phyloP scores from a whole-genome alignment of 2,888 invertebrate species.

The Limnephilus marmoratus region DNA sequence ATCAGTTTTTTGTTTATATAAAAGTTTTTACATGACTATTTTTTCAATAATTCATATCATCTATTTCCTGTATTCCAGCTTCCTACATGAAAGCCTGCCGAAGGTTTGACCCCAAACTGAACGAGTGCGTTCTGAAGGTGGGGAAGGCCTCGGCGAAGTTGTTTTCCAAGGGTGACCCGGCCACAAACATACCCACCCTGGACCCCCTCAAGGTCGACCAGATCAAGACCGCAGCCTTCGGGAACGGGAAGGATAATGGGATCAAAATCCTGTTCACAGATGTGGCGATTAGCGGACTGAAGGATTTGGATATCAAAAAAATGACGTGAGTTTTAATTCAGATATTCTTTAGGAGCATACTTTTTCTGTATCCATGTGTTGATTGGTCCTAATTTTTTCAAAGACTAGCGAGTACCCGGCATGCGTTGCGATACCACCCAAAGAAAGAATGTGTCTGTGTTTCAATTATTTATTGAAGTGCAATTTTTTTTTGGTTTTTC shows the following conservation, averaged over 20 bases:
- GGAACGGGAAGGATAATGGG: slow-evolving; percentile 29
- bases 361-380: no score
- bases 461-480: no score
- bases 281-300: slow-evolving; percentile 47
- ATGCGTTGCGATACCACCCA: no score
- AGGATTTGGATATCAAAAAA: slow-evolving; percentile 52
- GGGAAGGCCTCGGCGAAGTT: slow-evolving; percentile 43
- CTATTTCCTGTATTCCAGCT: slow-evolving; percentile 67
- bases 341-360: no score
- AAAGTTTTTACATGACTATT: neutral
- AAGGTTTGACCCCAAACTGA: slow-evolving; percentile 69
- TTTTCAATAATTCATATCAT: neutral
- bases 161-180: slow-evolving; percentile 56
- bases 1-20: neutral
- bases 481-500: no score
- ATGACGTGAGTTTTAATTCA: slow-evolving; percentile 53
- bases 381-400: no score
- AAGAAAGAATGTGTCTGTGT: no score
- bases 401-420: no score
- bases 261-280: slow-evolving; percentile 58
- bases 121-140: slow-evolving; percentile 67
- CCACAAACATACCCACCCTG: slow-evolving; percentile 41
- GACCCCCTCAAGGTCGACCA: slow-evolving; percentile 62
- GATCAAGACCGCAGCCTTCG: slow-evolving; percentile 53
- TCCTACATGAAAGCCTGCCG: slow-evolving; percentile 70